phyloP scores from a whole-genome alignment of 2,113 vertebrate species.

The Rana temporaria region DNA sequence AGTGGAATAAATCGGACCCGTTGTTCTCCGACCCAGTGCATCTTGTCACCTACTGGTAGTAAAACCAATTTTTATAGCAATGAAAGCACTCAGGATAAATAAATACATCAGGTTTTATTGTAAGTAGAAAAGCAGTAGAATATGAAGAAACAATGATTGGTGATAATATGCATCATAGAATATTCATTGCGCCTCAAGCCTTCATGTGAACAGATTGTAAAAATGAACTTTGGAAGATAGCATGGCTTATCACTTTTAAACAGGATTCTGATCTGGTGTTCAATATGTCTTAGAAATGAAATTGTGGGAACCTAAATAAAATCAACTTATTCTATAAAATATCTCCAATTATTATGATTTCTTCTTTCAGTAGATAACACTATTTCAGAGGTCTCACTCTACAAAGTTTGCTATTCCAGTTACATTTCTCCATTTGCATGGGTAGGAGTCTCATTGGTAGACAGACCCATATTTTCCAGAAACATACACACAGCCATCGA shows the following conservation, averaged over 20 bases:
- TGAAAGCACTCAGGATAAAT: slow-evolving; percentile 38
- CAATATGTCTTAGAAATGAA: not conserved
- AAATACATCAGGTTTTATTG: slow-evolving; percentile 41
- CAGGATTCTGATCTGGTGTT: not conserved
- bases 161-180: slow-evolving; percentile 28
- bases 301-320: not conserved
- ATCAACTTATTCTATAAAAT: not conserved
- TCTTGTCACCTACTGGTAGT: slow-evolving; percentile 40
- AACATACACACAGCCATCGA: too few species aligned
- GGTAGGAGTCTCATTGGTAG: too few species aligned
- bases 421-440: too few species aligned
- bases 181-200: not conserved
- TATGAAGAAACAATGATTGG: slow-evolving; percentile 39
- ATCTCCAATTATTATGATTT: not conserved
- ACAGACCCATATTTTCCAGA: too few species aligned
- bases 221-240: not conserved
- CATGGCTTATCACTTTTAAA: not conserved
- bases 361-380: not conserved
- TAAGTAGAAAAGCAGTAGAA: slow-evolving; percentile 31
- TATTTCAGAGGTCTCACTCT: too few species aligned
- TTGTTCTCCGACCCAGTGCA: slow-evolving; percentile 29
- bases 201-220: slow-evolving; percentile 13
- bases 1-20: slow-evolving; percentile 36
- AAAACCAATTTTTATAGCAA: slow-evolving; percentile 32
- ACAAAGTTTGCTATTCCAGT: too few species aligned